A percentile compares a stretch with the other conserved stretches of the same genome.
Conservation (phyloP, 1,140 invertebrate species). For the Patella vulgata region DNA sequence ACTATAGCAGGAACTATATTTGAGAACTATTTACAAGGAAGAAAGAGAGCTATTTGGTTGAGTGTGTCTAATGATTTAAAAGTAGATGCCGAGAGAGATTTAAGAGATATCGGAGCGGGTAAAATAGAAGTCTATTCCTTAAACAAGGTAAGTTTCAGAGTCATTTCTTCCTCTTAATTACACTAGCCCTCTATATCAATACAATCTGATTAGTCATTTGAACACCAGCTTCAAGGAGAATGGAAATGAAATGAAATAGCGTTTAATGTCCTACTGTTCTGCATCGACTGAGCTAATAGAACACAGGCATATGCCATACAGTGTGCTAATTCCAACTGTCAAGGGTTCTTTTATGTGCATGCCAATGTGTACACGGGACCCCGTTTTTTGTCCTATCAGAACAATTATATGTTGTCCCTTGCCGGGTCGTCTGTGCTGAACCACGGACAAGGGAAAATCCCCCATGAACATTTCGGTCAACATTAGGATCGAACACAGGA, state of each 20-base stretch:
- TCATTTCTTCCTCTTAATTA: no score
- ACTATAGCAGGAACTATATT: slow-evolving; percentile 98
- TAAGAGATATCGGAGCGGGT: slow-evolving; percentile 92
- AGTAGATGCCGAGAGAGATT: slow-evolving; percentile 97
- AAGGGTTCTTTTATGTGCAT: no score
- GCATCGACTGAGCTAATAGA: background rate
- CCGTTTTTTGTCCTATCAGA: no score
- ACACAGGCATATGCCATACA: no score
- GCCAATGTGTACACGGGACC: no score
- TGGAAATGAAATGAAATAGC: background rate
- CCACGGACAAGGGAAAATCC: no score
- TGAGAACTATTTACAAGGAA: slow-evolving; percentile 94
- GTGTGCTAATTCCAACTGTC: no score
- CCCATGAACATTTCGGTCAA: no score
- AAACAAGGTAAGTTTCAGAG: slow-evolving; percentile 80
- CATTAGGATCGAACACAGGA: no score
- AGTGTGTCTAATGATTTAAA: slow-evolving; percentile 99
- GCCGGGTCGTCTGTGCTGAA: no score
- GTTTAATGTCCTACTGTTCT: no score
- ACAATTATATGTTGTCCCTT: no score
- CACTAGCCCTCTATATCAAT: background rate
- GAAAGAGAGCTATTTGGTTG: slow-evolving; percentile 95
- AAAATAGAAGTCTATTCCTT: slow-evolving; percentile 90
- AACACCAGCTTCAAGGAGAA: background rate
- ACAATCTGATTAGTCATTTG: background rate